These are phyloP conservation scores for Zenarchopterus dispar DNA, from an alignment of 2,797 vertebrate genomes.

Conservation along the genomic window DNA sequence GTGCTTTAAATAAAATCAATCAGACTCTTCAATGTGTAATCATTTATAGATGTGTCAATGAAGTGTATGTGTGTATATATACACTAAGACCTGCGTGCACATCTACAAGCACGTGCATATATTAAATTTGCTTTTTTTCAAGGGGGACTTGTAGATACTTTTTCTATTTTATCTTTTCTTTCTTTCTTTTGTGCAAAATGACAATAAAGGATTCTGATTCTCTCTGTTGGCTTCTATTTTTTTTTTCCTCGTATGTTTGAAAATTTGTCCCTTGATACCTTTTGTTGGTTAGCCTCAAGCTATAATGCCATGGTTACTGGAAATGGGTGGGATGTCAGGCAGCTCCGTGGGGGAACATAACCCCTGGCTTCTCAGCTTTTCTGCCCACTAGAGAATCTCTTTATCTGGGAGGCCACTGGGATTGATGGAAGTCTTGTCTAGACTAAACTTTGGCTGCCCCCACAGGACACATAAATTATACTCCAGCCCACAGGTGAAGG, in stretches of 20 bases:
- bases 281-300: slow-evolving; percentile 67
- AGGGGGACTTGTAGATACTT: too few relatives aligned
- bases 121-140: too few relatives aligned
- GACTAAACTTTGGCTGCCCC: slow-evolving; percentile 63
- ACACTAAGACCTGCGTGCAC: too few relatives aligned
- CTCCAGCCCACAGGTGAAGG: slow-evolving; percentile 58
- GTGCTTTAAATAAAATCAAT: slow-evolving; percentile 1
- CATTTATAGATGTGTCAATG: slow-evolving; percentile 16
- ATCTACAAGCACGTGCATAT: too few relatives aligned
- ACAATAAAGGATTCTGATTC: not conserved
- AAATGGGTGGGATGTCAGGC: slow-evolving; percentile 59
- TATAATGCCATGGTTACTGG: slow-evolving; percentile 79
- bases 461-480: slow-evolving; percentile 65
- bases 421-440: slow-evolving; percentile 74
- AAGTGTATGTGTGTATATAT: too few relatives aligned
- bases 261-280: slow-evolving; percentile 46
- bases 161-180: too few relatives aligned
- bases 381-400: slow-evolving; percentile 42
- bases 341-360: slow-evolving; percentile 42
- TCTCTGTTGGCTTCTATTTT: not conserved
- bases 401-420: slow-evolving; percentile 56
- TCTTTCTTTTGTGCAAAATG: too few relatives aligned
- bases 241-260: slow-evolving; percentile 16
- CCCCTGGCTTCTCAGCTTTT: slow-evolving; percentile 43
- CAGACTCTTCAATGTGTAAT: slow-evolving; percentile 21